Conservation (phyloP, 2,888 invertebrate species). For the Bellardia bayeri region DNA sequence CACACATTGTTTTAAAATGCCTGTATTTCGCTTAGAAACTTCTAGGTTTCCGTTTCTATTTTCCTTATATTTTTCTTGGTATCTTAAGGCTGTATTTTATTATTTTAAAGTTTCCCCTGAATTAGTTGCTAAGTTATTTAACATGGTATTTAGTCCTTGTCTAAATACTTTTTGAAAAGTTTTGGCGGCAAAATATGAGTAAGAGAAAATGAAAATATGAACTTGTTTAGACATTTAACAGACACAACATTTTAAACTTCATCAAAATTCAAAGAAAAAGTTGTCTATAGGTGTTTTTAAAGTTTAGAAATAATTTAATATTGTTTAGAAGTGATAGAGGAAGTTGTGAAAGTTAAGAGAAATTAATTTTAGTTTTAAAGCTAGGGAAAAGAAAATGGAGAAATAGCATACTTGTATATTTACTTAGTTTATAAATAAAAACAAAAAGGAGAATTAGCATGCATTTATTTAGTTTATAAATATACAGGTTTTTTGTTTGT, state of each 20-base stretch:
- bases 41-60: not conserved
- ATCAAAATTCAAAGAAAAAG: not conserved
- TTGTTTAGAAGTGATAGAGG: too few relatives aligned
- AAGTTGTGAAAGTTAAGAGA: not conserved
- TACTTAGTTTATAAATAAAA: too few relatives aligned
- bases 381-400: too few relatives aligned
- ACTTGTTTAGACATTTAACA: conserved; percentile 5
- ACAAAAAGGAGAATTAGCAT: too few relatives aligned
- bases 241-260: not conserved
- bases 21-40: not conserved
- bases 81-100: not conserved
- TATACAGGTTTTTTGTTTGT: too few relatives aligned
- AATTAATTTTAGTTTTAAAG: too few relatives aligned
- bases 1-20: too few relatives aligned
- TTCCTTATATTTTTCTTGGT: not conserved
- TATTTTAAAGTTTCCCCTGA: conserved; percentile 37
- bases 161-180: conserved; percentile 13
- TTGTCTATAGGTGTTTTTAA: not conserved
- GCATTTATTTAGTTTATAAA: too few relatives aligned
- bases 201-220: not conserved
- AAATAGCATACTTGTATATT: too few relatives aligned
- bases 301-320: not conserved
- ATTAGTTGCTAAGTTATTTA: conserved; percentile 3
- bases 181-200: not conserved
- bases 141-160: conserved; percentile 13